These are phyloP conservation scores for Sprattus sprattus DNA, from an alignment of 2,113 vertebrate genomes.

Conservation along the genomic window DNA sequence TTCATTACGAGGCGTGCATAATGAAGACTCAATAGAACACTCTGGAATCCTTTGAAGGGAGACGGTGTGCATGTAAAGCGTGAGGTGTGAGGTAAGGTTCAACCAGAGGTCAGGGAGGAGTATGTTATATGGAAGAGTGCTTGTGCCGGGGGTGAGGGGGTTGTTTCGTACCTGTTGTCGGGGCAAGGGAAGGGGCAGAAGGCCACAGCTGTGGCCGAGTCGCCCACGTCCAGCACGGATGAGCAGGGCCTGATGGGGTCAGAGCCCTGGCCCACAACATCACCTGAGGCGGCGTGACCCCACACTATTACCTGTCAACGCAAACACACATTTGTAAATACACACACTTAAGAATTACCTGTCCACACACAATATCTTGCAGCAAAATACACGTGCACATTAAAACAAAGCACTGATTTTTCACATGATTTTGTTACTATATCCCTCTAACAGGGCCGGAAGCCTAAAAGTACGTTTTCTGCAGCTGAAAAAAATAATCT, in stretches of 20 bases:
- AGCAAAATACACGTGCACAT: not conserved
- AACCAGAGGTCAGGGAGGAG: not conserved
- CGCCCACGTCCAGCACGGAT: conserved; percentile 82
- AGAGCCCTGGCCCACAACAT: conserved; percentile 48
- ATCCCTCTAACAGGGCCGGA: too few species aligned
- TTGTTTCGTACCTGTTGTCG: conserved; percentile 73
- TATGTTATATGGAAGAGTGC: not conserved
- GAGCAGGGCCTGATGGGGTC: conserved; percentile 76
- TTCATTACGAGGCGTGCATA: not conserved
- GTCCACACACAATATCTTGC: not conserved
- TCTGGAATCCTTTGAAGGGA: not conserved
- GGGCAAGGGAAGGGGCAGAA: conserved; percentile 72
- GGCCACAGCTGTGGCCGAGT: conserved; percentile 86
- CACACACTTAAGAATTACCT: not conserved
- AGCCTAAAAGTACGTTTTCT: too few species aligned
- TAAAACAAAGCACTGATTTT: not conserved
- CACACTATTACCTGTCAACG: conserved; percentile 84
- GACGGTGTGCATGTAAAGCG: not conserved
- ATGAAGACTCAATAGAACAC: not conserved
- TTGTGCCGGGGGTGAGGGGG: not conserved
- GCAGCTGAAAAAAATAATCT: too few species aligned
- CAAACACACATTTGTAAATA: not conserved
- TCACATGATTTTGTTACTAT: too few species aligned
- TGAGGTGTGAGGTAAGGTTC: not conserved
- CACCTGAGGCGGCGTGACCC: conserved; percentile 72